Percentiles rank a stretch among this genome's conserved stretches.
phyloP scores from a whole-genome alignment of 2,113 vertebrate genomes.

The Hyla sarda region DNA sequence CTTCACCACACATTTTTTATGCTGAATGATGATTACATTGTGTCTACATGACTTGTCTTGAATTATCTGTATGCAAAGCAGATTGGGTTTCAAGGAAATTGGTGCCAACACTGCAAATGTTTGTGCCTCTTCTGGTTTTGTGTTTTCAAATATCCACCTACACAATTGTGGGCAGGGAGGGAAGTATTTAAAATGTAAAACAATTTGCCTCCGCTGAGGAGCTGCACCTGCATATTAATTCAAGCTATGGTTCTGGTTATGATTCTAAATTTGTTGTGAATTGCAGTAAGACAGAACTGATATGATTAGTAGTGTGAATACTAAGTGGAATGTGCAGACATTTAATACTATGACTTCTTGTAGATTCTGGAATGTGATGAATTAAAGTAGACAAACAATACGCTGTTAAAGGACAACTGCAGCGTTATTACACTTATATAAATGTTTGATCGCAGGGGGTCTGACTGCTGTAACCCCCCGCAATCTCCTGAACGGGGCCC shows the following conservation, averaged over 20 bases:
- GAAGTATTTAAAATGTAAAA: background rate
- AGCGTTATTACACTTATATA: no score
- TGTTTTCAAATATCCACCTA: slow-evolving; percentile 38
- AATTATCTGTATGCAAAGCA: slow-evolving; percentile 58
- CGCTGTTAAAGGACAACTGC: no score
- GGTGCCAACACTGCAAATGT: slow-evolving; percentile 28
- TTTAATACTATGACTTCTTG: background rate
- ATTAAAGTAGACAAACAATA: background rate
- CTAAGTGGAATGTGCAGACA: background rate
- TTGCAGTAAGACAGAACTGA: background rate
- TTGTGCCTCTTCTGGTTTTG: background rate
- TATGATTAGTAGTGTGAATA: background rate
- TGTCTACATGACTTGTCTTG: slow-evolving; percentile 56
- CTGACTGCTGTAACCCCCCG: no score
- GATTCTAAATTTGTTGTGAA: background rate
- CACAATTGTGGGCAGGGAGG: slow-evolving; percentile 19
- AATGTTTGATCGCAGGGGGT: no score
- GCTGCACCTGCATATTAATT: slow-evolving; percentile 20
- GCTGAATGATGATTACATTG: slow-evolving; percentile 57
- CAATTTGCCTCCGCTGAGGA: slow-evolving; percentile 9
- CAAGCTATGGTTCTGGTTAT: background rate
- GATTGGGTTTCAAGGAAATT: slow-evolving; percentile 43
- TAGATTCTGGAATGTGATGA: background rate
- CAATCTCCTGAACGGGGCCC: no score
- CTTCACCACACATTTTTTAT: slow-evolving; percentile 49